phyloP scores from a whole-genome alignment of 2,797 vertebrate genomes.

The Myotis daubentonii region DNA sequence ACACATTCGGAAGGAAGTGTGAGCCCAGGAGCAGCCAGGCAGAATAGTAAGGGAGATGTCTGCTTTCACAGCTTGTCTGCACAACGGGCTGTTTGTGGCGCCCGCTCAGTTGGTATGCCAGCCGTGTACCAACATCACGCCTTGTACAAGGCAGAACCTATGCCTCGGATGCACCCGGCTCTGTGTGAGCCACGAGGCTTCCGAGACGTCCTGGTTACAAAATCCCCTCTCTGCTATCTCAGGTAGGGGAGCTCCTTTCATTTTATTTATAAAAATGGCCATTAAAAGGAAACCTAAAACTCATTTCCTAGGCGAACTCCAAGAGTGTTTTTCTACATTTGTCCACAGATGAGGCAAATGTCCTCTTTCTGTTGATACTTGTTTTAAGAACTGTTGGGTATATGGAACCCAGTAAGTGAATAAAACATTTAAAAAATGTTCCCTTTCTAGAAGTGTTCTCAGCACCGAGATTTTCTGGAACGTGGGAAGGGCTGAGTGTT shows the following conservation, averaged over 20 bases:
- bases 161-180: not conserved
- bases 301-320: not conserved
- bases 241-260: not conserved
- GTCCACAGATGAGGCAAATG: not conserved
- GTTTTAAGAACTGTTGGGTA: no score
- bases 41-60: constrained; percentile 58
- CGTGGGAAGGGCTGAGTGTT: not conserved
- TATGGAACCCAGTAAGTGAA: no score
- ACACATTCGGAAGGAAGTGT: not conserved
- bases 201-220: not conserved
- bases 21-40: not conserved
- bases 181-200: not conserved
- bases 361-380: not conserved
- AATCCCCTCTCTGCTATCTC: not conserved
- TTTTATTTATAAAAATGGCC: constrained; percentile 23
- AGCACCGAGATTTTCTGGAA: not conserved
- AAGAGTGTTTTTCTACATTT: not conserved
- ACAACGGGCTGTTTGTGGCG: constrained; percentile 1
- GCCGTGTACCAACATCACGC: not conserved
- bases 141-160: not conserved
- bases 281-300: not conserved
- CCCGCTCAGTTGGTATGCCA: not conserved
- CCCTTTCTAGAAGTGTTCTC: not conserved
- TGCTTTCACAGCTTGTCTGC: constrained; percentile 42
- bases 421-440: not conserved